Percentiles rank a stretch among this genome's conserved stretches.
These are phyloP conservation scores for Sturnus vulgaris DNA, from an alignment of 2,113 vertebrate species.

Conservation along the genomic window DNA sequence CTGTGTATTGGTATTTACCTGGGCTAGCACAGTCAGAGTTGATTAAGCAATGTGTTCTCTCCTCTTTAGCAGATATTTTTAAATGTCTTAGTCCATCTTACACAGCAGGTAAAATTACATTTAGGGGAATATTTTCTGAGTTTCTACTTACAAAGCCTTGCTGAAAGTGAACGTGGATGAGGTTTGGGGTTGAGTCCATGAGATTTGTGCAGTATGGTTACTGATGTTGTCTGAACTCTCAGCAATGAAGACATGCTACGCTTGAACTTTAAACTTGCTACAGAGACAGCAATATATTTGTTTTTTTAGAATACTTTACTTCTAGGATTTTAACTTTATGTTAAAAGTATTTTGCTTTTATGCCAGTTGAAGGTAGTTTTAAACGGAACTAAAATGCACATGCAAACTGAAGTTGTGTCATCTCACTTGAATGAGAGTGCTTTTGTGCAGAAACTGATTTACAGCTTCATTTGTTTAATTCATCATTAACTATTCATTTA, in stretches of 20 bases:
- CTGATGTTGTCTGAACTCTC: background rate
- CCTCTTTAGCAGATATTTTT: background rate
- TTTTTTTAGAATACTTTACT: background rate
- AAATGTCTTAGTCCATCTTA: background rate
- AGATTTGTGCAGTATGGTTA: background rate
- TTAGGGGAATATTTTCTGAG: background rate
- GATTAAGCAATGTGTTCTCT: background rate
- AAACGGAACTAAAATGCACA: background rate
- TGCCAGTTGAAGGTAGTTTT: background rate
- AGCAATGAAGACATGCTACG: background rate
- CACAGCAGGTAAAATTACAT: background rate
- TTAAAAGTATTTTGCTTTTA: background rate
- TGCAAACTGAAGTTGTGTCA: background rate
- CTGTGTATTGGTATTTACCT: background rate
- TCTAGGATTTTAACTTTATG: background rate
- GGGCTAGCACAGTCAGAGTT: background rate
- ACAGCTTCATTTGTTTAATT: background rate
- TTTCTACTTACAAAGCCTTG: background rate
- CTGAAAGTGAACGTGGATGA: background rate
- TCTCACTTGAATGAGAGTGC: background rate
- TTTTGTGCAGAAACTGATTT: background rate
- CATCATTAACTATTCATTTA: background rate
- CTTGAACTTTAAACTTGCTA: background rate
- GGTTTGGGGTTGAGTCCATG: fast-evolving
- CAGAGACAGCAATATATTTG: background rate